Evolutionary conservation across 2,113 vertebrate genomes (phyloP).

Genomic region (Alectura lathami): DNA sequence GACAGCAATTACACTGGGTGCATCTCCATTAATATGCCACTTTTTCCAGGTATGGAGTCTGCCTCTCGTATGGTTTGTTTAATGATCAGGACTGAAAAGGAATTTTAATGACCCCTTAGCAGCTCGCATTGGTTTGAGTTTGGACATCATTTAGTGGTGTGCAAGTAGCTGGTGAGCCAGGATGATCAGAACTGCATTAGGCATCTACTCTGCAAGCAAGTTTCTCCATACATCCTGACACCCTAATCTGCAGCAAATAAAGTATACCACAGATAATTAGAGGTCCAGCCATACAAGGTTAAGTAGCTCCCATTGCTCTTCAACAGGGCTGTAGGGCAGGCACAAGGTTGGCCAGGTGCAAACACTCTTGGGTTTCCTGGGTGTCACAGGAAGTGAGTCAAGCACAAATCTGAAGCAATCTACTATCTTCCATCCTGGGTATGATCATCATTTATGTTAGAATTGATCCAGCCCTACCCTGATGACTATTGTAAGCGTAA

Average conservation of each 20-base stretch:
- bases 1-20: slow-evolving; percentile 70
- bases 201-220: background rate
- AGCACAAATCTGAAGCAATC: background rate
- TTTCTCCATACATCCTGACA: background rate
- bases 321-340: background rate
- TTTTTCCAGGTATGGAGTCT: slow-evolving; percentile 61
- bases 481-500: background rate
- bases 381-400: background rate
- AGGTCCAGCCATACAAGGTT: background rate
- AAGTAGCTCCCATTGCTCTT: background rate
- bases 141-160: background rate
- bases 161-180: background rate
- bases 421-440: background rate
- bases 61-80: slow-evolving; percentile 56
- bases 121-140: background rate
- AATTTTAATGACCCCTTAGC: slow-evolving; percentile 37
- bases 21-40: slow-evolving; percentile 69
- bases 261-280: background rate
- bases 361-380: background rate
- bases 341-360: background rate
- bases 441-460: background rate
- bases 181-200: background rate
- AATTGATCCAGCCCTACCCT: background rate
- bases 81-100: slow-evolving; percentile 54
- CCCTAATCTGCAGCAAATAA: background rate